These are phyloP conservation scores for Petroica traversi DNA, from an alignment of 2,113 vertebrate genomes.

Conservation along the genomic window DNA sequence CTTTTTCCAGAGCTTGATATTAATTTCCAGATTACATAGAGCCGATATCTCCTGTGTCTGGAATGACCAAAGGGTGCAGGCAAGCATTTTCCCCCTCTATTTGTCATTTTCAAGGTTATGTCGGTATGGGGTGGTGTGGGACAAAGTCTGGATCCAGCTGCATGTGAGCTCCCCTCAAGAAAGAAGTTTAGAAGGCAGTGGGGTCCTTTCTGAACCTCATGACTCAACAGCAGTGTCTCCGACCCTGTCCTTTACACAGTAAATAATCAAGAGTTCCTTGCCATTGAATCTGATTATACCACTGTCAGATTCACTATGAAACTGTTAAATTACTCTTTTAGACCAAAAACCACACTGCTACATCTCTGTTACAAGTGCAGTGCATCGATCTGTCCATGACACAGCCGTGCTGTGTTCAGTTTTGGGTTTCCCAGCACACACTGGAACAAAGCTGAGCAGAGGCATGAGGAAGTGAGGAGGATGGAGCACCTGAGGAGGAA, in stretches of 20 bases:
- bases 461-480: not conserved
- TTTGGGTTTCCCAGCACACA: not conserved
- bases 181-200: not conserved
- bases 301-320: not conserved
- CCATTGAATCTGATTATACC: not conserved
- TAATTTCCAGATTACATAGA: not conserved
- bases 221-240: not conserved
- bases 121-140: too few species aligned
- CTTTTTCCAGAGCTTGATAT: not conserved
- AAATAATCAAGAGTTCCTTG: not conserved
- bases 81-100: not conserved
- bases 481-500: not conserved
- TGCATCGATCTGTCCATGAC: not conserved
- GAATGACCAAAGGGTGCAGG: not conserved
- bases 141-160: not conserved
- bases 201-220: not conserved
- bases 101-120: not conserved
- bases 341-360: not conserved
- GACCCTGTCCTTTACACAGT: not conserved
- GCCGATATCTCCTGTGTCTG: not conserved
- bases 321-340: not conserved
- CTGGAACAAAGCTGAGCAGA: not conserved
- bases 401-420: not conserved
- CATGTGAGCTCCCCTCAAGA: not conserved
- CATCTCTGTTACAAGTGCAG: not conserved